Evolutionary conservation across 2,888 invertebrate species (phyloP), one percentile per base, ranked within the genome.

Genomic region (Cheiracanthium punctorium): DNA sequence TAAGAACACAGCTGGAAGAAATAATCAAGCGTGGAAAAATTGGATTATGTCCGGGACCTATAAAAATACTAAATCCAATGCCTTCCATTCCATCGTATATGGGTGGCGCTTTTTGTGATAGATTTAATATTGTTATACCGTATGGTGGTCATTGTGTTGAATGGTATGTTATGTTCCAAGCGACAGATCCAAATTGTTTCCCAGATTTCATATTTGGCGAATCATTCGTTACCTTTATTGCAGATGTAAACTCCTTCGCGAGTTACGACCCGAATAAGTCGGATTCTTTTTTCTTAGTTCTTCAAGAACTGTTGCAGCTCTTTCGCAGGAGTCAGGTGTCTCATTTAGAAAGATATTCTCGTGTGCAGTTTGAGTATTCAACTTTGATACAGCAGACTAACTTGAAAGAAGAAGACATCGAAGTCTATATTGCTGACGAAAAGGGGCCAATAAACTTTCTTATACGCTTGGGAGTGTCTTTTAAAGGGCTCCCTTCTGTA

Each of bases 121-220:
- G 86, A 72, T 86, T 86, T 76, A 86, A 86, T 37, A 32, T 86
- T 14, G 80, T 86, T 28, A 81, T 86, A 20, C 86, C 86, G 7
- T 86, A 86, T 64, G 86, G 86, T 52, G 86, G 86, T 28, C 86
- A 86, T 71, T 76, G 75, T 37, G 80, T 86, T 17, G 84, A 85
- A n/a, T 85, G 84, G 84, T 72, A 69, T 73, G 41, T 85, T 20
- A 79, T 85, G 20, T 79, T 85, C 69, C 84, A 85, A 70, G 77
- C 84, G 0, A 43, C 24, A 17, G 67, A 58, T 20, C 84, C 84
- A 1, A 79, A 79, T 8, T 74, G 79, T 14, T 79, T 79, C 14
- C 84, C 84, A 8, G 84, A 85, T 74, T 85, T 85, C 10, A 80
- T 85, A 37, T 85, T 85, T n/a, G 69, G 65, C 7, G 77, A 79